Evolutionary conservation across 2,888 invertebrate species (phyloP).

Genomic region (Amphipyra tragopoginis): DNA sequence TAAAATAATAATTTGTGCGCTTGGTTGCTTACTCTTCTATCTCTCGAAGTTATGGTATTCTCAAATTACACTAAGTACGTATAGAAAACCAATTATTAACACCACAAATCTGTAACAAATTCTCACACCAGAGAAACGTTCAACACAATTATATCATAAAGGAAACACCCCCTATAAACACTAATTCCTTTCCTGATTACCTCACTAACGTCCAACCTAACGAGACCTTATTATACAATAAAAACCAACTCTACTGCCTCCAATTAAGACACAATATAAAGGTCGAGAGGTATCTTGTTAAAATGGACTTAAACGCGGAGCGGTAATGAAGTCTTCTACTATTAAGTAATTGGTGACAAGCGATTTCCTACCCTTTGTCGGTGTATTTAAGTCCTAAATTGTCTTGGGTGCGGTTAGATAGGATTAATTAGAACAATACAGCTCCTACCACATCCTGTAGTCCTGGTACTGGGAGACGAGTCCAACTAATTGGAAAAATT

Average conservation of each 20-base stretch:
- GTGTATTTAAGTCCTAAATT: constrained; percentile 53
- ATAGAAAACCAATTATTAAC: constrained; percentile 17
- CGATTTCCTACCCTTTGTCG: constrained; percentile 56
- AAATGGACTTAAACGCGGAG: constrained; percentile 55
- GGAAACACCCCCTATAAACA: constrained; percentile 58
- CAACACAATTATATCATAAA: constrained; percentile 59
- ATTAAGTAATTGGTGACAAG: constrained; percentile 50
- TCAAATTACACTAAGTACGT: neutral
- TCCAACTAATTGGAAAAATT: constrained; percentile 49
- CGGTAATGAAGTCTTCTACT: constrained; percentile 66
- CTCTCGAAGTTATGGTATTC: neutral
- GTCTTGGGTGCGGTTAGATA: constrained; percentile 24
- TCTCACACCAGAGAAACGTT: constrained; percentile 39
- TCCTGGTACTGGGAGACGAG: constrained; percentile 41
- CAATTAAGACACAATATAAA: constrained; percentile 30
- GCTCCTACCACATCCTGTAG: constrained; percentile 47
- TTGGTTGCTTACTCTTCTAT: neutral
- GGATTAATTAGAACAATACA: constrained; percentile 61
- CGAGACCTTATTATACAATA: constrained; percentile 40
- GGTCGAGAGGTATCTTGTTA: constrained; percentile 43
- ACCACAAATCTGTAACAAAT: constrained; percentile 29
- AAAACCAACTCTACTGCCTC: constrained; percentile 37
- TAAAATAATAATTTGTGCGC: neutral
- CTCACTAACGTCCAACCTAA: constrained; percentile 50
- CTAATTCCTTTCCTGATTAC: constrained; percentile 68